Percentiles rank a stretch among this genome's conserved stretches.
Evolutionary conservation across 2,888 invertebrate genomes (phyloP).

Genomic region (Drosophila eohydei): DNA sequence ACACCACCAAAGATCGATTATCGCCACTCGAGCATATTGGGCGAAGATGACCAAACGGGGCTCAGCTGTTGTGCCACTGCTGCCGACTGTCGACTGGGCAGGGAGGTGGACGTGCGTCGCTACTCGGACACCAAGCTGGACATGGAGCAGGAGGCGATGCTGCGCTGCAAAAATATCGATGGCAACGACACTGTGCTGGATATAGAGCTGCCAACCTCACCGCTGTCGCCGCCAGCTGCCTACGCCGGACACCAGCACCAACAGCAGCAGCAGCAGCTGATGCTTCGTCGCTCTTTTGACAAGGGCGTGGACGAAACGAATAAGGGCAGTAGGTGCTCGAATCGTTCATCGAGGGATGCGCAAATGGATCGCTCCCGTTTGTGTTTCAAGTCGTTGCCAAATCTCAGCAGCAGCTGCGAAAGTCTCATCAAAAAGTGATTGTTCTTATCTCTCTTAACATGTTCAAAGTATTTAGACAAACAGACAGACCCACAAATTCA

Average conservation of each 20-base stretch:
- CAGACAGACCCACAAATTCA: constrained; percentile 23
- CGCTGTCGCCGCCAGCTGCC: constrained; percentile 74
- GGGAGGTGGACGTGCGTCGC: constrained; percentile 79
- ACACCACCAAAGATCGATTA: constrained; percentile 83
- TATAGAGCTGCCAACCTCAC: constrained; percentile 78
- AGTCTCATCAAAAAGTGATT: constrained; percentile 85
- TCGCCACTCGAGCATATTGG: constrained; percentile 82
- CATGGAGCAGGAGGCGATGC: constrained; percentile 70
- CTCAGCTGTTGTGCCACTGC: constrained; percentile 68
- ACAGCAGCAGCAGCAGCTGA: constrained; percentile 41
- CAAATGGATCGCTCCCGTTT: constrained; percentile 80
- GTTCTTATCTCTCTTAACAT: constrained; percentile 30
- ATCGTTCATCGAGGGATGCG: constrained; percentile 41
- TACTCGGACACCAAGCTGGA: constrained; percentile 85
- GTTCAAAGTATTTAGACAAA: constrained; percentile 46
- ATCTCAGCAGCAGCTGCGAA: constrained; percentile 89
- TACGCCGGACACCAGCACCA: constrained; percentile 61
- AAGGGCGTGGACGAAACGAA: constrained; percentile 71
- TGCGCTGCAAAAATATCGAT: constrained; percentile 60
- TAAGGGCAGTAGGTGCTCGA: constrained; percentile 12
- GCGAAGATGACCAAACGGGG: constrained; percentile 65
- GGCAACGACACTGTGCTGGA: constrained; percentile 77
- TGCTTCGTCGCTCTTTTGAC: constrained; percentile 80
- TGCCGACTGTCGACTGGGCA: constrained; percentile 70
- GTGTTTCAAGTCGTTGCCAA: constrained; percentile 88